Evolutionary conservation across 2,113 vertebrate genomes (phyloP).

Genomic region (Fregata magnificens): DNA sequence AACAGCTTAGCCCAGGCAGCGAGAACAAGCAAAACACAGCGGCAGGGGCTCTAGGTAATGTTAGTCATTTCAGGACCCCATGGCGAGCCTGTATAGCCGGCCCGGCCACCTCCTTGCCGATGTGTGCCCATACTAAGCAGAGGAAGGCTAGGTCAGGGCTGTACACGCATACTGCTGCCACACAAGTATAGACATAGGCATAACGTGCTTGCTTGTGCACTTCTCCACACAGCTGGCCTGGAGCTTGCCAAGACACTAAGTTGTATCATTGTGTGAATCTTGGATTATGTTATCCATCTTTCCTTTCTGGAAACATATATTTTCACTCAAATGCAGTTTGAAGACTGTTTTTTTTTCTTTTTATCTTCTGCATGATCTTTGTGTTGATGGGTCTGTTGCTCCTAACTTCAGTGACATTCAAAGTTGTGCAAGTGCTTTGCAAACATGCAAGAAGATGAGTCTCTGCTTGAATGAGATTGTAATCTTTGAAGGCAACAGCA

Average conservation of each 20-base stretch:
- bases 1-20: background rate
- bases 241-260: background rate
- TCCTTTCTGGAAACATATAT: background rate
- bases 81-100: rapidly evolving
- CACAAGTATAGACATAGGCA: background rate
- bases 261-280: background rate
- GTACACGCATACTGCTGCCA: background rate
- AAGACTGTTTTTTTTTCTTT: background rate
- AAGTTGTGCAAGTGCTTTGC: conserved; percentile 23
- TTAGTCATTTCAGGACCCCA: background rate
- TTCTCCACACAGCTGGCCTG: background rate
- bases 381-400: background rate
- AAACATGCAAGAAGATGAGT: conserved; percentile 19
- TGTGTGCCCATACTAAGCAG: background rate
- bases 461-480: conserved; percentile 34
- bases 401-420: background rate
- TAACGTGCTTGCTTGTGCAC: background rate
- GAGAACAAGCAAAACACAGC: background rate
- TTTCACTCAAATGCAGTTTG: background rate
- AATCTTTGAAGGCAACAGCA: conserved; percentile 13
- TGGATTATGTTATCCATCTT: background rate
- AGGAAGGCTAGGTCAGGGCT: background rate
- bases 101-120: background rate
- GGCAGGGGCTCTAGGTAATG: background rate
- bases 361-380: background rate